Percentiles rank a stretch among this genome's conserved stretches.
Conservation (phyloP, 2,113 vertebrate genomes). For the Proterorhinus semilunaris region DNA sequence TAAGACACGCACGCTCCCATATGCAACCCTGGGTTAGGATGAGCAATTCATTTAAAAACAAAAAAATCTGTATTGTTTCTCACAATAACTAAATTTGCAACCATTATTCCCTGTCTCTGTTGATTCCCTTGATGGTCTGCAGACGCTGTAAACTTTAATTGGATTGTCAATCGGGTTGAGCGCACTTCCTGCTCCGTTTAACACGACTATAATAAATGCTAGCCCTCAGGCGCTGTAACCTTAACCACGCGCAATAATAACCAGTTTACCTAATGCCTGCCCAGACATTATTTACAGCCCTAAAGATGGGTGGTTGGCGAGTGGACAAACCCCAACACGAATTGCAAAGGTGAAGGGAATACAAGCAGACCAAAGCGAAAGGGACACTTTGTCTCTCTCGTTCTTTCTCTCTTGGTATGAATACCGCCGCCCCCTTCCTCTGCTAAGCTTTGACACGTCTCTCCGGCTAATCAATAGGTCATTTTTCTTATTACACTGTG, state of each 20-base stretch:
- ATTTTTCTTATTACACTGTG: slow-evolving; percentile 64
- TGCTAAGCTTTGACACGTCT: slow-evolving; percentile 50
- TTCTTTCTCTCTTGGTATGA: slow-evolving; percentile 2
- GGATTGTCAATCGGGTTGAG: slow-evolving; percentile 66
- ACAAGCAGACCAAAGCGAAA: neutral
- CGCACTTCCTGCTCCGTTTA: slow-evolving; percentile 51
- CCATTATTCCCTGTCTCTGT: slow-evolving; percentile 28
- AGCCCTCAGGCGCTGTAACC: slow-evolving; percentile 48
- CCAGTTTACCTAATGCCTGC: slow-evolving; percentile 43
- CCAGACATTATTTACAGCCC: slow-evolving; percentile 15
- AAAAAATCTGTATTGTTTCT: neutral
- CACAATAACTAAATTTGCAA: slow-evolving; percentile 6
- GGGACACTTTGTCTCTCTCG: slow-evolving; percentile 26
- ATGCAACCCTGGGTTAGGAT: neutral
- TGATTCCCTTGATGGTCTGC: slow-evolving; percentile 49
- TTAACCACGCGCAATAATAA: slow-evolving; percentile 55
- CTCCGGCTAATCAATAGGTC: slow-evolving; percentile 64
- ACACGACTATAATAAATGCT: slow-evolving; percentile 34
- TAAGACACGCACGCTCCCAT: too few relatives aligned
- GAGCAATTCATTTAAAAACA: neutral
- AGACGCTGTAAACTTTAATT: slow-evolving; percentile 66
- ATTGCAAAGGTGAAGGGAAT: slow-evolving; percentile 22
- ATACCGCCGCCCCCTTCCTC: neutral
- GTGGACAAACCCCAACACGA: slow-evolving; percentile 22
- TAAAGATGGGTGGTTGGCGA: slow-evolving; percentile 34